Percentiles rank a stretch among this genome's conserved stretches.
These are phyloP conservation scores for Lateolabrax maculatus DNA, from an alignment of 2,797 vertebrate species.

Conservation along the genomic window DNA sequence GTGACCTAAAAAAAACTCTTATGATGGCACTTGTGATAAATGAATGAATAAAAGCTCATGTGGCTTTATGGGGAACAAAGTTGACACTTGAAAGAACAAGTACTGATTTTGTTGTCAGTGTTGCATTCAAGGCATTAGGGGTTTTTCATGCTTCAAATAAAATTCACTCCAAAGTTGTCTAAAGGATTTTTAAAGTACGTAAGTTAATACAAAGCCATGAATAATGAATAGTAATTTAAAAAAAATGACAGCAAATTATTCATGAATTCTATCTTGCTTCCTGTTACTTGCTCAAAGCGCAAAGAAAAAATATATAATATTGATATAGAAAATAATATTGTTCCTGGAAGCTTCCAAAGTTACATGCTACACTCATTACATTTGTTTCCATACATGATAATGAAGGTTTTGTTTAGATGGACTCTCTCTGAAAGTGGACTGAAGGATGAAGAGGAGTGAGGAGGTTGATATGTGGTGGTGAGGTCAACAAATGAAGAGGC, in stretches of 20 bases:
- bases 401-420: constrained; percentile 32
- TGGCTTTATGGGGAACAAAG: not conserved
- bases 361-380: constrained; percentile 36
- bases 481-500: not conserved
- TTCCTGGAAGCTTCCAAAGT: constrained; percentile 46
- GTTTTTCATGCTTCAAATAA: constrained; percentile 5
- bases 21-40: constrained; percentile 11
- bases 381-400: constrained; percentile 65
- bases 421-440: constrained; percentile 33
- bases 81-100: not conserved
- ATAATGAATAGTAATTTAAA: constrained; percentile 59
- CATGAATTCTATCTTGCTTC: constrained; percentile 44
- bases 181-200: constrained; percentile 46
- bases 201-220: constrained; percentile 62
- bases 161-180: constrained; percentile 34
- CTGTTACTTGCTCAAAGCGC: constrained; percentile 51
- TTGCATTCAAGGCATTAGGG: constrained; percentile 7
- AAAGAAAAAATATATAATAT: too few relatives aligned
- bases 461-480: not conserved
- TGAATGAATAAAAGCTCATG: not conserved
- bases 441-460: constrained; percentile 14
- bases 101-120: constrained; percentile 25
- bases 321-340: constrained; percentile 25
- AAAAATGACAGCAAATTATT: constrained; percentile 64
- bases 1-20: constrained; percentile 1